These are phyloP conservation scores for Dendrolimus pini DNA, from an alignment of 2,888 invertebrate genomes.

Conservation along the genomic window DNA sequence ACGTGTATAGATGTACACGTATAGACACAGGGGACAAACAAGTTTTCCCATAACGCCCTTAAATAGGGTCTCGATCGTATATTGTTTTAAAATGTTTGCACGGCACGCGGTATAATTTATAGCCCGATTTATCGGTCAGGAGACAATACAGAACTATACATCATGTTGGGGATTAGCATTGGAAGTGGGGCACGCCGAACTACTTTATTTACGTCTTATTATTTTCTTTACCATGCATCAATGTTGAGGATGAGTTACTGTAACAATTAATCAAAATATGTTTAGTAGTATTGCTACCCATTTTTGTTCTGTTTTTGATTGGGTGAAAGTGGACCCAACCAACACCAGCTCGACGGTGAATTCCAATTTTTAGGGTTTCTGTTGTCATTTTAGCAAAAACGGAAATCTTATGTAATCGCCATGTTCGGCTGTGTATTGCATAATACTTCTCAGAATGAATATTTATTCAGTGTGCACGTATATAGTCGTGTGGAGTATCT, in stretches of 20 bases:
- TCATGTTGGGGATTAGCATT: neutral
- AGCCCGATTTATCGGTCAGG: conserved; percentile 4
- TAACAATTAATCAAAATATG: neutral
- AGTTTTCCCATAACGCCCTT: conserved; percentile 12
- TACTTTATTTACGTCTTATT: neutral
- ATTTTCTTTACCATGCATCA: neutral
- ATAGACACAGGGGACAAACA: neutral
- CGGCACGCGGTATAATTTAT: conserved; percentile 3
- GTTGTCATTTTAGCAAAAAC: no score
- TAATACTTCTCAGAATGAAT: no score
- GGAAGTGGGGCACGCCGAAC: neutral
- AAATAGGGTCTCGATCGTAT: conserved; percentile 20
- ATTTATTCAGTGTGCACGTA: no score
- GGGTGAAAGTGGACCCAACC: no score
- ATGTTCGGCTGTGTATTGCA: no score
- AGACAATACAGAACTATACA: neutral
- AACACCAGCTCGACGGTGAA: no score
- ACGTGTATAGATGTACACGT: no score
- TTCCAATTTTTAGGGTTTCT: no score
- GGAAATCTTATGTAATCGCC: no score
- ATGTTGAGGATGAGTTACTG: neutral
- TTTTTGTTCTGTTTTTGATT: no score
- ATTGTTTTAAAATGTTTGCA: conserved; percentile 25
- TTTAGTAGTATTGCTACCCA: neutral
- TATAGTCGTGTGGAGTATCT: no score